Conservation (phyloP, 2,888 invertebrate species). For the Pristionchus fissidentatus region DNA sequence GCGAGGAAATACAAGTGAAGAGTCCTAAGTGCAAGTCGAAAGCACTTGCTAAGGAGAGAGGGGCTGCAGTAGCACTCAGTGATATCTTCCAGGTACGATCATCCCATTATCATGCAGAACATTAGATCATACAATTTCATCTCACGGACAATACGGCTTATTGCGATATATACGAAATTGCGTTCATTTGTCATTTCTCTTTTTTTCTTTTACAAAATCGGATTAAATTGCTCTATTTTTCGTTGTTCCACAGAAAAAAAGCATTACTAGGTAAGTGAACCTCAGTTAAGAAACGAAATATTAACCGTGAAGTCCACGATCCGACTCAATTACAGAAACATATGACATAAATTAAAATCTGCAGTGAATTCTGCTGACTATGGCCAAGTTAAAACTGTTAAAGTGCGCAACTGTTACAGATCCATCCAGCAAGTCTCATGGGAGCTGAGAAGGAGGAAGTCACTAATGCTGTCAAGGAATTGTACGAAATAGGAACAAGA, state of each 20-base stretch:
- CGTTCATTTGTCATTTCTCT: too few species aligned
- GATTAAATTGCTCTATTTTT: too few species aligned
- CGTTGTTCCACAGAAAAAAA: background rate
- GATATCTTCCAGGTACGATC: conserved; percentile 12
- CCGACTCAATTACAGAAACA: too few species aligned
- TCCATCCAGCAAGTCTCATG: conserved; percentile 15
- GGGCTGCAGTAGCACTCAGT: background rate
- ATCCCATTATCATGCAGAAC: background rate
- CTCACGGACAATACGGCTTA: too few species aligned
- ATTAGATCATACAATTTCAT: background rate
- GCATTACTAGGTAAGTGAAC: too few species aligned
- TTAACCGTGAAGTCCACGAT: too few species aligned
- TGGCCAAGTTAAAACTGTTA: background rate
- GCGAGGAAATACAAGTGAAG: background rate
- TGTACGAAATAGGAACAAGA: background rate
- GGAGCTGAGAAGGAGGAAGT: background rate
- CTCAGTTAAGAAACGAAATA: too few species aligned
- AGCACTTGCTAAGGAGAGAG: conserved; percentile 21
- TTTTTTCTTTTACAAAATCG: too few species aligned
- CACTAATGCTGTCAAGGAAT: background rate
- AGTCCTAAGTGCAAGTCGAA: conserved; percentile 38
- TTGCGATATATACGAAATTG: too few species aligned
- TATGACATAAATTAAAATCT: too few species aligned
- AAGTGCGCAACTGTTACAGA: background rate
- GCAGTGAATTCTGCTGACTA: too few species aligned